Conservation (phyloP, 2,888 invertebrate genomes). For the Apodemia mormo region DNA sequence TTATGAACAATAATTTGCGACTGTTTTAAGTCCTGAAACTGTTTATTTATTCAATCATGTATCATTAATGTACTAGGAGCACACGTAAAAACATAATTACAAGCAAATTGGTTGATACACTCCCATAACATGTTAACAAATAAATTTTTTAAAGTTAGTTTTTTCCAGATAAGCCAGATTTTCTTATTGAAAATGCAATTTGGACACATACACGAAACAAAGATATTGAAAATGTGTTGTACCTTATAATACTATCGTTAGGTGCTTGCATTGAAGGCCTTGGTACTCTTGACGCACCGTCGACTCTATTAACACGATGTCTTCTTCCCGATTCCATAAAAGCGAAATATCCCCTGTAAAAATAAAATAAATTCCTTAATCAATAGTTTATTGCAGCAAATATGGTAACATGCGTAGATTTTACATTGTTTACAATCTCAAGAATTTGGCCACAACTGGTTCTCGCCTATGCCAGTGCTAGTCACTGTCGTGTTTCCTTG, state of each 20-base stretch:
- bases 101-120: not conserved
- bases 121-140: slow-evolving; percentile 19
- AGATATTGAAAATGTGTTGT: slow-evolving; percentile 26
- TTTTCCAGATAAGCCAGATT: slow-evolving; percentile 31
- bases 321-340: slow-evolving; percentile 91
- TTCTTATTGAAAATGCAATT: slow-evolving; percentile 41
- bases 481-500: too few relatives aligned
- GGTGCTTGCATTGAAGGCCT: slow-evolving; percentile 84
- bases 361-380: slow-evolving; percentile 11
- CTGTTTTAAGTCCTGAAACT: too few relatives aligned
- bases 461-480: too few relatives aligned
- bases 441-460: too few relatives aligned
- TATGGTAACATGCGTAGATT: too few relatives aligned
- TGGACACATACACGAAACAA: slow-evolving; percentile 44
- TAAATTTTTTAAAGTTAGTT: slow-evolving; percentile 22
- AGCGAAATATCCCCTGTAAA: slow-evolving; percentile 90
- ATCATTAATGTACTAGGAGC: not conserved
- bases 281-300: slow-evolving; percentile 78
- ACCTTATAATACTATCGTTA: slow-evolving; percentile 87
- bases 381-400: too few relatives aligned
- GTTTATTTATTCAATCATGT: not conserved
- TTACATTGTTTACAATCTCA: too few relatives aligned
- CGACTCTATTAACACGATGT: slow-evolving; percentile 84
- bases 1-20: too few relatives aligned
- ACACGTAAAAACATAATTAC: not conserved